These are phyloP conservation scores for Stylophora pistillata DNA, from an alignment of 64 coral and sea anemone species.

Conservation along the genomic window DNA sequence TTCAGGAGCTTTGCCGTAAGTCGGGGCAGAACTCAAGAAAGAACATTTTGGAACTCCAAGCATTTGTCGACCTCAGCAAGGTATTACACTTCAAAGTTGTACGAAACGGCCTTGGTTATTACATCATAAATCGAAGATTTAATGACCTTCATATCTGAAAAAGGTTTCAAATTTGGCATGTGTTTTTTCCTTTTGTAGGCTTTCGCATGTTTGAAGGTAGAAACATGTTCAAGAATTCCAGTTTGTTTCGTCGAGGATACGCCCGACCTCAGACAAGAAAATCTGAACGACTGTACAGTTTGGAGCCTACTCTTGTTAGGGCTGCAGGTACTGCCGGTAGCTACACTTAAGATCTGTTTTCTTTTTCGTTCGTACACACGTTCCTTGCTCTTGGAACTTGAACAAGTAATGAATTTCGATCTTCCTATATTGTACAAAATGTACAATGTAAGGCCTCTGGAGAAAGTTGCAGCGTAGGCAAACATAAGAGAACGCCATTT, in stretches of 20 bases:
- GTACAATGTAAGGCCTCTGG: too few relatives aligned
- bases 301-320: slow-evolving; percentile 7
- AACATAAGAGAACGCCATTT: neutral
- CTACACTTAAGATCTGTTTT: neutral
- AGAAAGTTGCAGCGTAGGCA: too few relatives aligned
- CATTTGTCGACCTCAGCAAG: slow-evolving; percentile 34
- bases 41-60: slow-evolving; percentile 18
- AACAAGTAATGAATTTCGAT: neutral
- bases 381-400: neutral
- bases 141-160: neutral
- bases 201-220: slow-evolving; percentile 23
- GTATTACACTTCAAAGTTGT: neutral
- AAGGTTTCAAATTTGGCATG: neutral
- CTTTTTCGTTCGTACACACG: neutral
- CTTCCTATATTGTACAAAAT: neutral
- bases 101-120: neutral
- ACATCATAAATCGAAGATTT: neutral
- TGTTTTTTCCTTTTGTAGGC: neutral
- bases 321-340: neutral
- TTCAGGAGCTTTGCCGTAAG: neutral
- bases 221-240: slow-evolving; percentile 19
- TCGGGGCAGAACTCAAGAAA: neutral
- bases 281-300: slow-evolving; percentile 9
- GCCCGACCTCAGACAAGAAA: slow-evolving; percentile 5
- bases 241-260: slow-evolving; percentile 40